phyloP scores from a whole-genome alignment of 1,140 invertebrate genomes.

The Pogonus chalceus region DNA sequence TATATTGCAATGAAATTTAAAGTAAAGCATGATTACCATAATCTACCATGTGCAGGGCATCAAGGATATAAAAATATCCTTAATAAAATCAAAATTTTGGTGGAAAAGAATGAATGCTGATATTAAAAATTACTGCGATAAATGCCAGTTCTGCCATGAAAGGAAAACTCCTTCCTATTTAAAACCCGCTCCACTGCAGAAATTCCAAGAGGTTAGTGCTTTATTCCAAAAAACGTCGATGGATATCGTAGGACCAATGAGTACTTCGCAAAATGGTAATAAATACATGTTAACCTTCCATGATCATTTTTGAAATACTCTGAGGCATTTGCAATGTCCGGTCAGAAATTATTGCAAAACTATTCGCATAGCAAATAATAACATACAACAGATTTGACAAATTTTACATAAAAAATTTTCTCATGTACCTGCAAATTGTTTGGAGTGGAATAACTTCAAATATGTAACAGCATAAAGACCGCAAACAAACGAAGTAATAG shows the following conservation, averaged over 20 bases:
- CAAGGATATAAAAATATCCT: not conserved
- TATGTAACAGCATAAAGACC: constrained; percentile 16
- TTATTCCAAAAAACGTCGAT: not conserved
- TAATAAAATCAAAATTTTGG: not conserved
- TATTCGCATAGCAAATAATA: constrained; percentile 15
- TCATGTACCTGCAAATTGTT: constrained; percentile 12
- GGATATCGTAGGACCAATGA: not conserved
- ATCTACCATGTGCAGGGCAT: not conserved
- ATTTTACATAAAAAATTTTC: constrained; percentile 10
- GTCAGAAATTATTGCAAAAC: constrained; percentile 10
- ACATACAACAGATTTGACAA: constrained; percentile 9
- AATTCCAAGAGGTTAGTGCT: not conserved
- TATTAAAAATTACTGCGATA: not conserved
- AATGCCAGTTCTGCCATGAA: not conserved
- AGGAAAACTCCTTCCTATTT: not conserved
- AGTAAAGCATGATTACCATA: not conserved
- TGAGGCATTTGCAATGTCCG: constrained; percentile 10
- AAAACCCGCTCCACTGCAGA: not conserved
- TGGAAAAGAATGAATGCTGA: not conserved
- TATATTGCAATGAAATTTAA: too few species aligned
- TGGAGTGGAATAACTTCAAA: constrained; percentile 9
- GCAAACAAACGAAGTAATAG: not conserved
- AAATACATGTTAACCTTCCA: not conserved
- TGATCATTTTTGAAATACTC: constrained; percentile 2
- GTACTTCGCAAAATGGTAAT: not conserved